A percentile compares a stretch with the other conserved stretches of the same genome.
phyloP scores from a whole-genome alignment of 2,113 vertebrate species.

The Pelvicachromis taeniatus region DNA sequence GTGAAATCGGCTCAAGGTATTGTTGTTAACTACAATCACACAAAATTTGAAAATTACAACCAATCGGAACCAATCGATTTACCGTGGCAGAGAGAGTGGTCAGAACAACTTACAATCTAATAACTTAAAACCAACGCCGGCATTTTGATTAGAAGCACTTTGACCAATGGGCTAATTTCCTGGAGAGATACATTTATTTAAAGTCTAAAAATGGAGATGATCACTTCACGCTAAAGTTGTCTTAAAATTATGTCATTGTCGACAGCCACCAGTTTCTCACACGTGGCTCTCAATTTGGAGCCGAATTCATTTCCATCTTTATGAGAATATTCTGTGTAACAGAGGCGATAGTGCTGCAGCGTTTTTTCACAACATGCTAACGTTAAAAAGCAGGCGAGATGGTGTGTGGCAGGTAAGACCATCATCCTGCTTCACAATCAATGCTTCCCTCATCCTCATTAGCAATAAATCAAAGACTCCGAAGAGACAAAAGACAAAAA shows the following conservation, averaged over 20 bases:
- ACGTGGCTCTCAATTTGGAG: background rate
- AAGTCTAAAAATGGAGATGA: background rate
- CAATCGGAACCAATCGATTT: background rate
- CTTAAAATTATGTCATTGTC: background rate
- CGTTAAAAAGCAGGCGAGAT: background rate
- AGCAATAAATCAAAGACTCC: constrained; percentile 35
- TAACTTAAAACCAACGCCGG: background rate
- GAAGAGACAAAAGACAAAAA: constrained; percentile 20
- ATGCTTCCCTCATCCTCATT: constrained; percentile 11
- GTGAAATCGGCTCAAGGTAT: too few species aligned
- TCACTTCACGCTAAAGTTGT: background rate
- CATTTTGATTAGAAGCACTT: background rate
- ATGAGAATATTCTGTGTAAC: background rate
- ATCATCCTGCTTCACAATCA: constrained; percentile 8
- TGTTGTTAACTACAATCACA: too few species aligned
- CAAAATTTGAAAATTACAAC: too few species aligned
- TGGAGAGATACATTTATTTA: background rate
- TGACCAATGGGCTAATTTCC: background rate
- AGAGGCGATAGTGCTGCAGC: background rate
- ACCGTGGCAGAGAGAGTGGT: background rate
- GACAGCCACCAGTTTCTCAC: background rate
- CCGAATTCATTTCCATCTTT: background rate
- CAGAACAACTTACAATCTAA: background rate
- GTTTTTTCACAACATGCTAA: background rate
- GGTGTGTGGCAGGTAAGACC: background rate